phyloP scores from a whole-genome alignment of 92 coral and sea anemone species.

The Phenganax subtilis region DNA sequence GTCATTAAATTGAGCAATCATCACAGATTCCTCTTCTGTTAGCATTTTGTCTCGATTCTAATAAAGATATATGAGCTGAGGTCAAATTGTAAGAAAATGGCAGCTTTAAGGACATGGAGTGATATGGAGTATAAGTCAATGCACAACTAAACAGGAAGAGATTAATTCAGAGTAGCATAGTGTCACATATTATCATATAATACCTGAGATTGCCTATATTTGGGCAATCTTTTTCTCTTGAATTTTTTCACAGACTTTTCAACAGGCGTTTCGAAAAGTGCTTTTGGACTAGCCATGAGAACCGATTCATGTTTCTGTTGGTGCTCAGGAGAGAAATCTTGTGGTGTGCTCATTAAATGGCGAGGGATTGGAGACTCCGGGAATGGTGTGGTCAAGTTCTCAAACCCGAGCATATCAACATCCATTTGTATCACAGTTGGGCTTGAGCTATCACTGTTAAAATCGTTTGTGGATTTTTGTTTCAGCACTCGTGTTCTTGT shows the following conservation, averaged over 20 bases:
- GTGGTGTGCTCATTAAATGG: not conserved
- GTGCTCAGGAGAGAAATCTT: not conserved
- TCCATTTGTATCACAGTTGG: slow-evolving; percentile 24
- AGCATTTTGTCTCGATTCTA: not conserved
- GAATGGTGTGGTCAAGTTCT: slow-evolving; percentile 13
- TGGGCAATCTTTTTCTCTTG: slow-evolving; percentile 31
- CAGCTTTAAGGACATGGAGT: too few species aligned
- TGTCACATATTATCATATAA: not conserved
- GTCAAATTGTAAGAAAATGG: too few species aligned
- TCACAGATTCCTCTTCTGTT: slow-evolving; percentile 10
- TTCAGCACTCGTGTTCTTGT: slow-evolving; percentile 23
- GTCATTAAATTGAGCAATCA: slow-evolving; percentile 17
- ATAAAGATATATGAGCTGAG: not conserved
- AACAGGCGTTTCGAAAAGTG: slow-evolving; percentile 29
- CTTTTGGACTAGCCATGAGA: slow-evolving; percentile 1
- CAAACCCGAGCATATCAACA: slow-evolving; percentile 32
- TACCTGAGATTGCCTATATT: not conserved
- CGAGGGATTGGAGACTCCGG: slow-evolving; percentile 23
- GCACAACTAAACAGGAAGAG: too few species aligned
- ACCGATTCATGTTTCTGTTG: not conserved
- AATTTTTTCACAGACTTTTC: slow-evolving; percentile 28
- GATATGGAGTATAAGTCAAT: too few species aligned
- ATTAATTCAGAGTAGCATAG: too few species aligned
- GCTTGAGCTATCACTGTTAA: slow-evolving; percentile 30
- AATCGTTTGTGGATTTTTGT: slow-evolving; percentile 11